A percentile compares a stretch with the other conserved stretches of the same genome.
Conservation (phyloP, 1,140 invertebrate species). For the Drosophila sturtevanti region DNA sequence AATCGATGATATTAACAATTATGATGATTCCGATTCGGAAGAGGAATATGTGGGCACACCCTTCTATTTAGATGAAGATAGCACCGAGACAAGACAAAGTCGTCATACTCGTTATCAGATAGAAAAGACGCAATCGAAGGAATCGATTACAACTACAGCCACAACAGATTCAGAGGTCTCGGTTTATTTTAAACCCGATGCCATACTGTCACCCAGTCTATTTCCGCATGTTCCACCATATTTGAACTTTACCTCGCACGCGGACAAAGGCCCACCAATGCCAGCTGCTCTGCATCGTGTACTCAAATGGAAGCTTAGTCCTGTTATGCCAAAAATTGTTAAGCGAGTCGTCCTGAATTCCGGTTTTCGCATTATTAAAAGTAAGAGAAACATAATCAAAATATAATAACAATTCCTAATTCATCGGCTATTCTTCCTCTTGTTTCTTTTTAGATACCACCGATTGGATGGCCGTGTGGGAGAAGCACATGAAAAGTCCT, state of each 20-base stretch:
- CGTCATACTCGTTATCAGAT: slow-evolving; percentile 60
- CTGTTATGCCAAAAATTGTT: slow-evolving; percentile 93
- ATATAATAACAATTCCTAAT: not conserved
- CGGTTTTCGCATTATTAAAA: slow-evolving; percentile 92
- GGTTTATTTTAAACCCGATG: slow-evolving; percentile 61
- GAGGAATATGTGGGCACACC: slow-evolving; percentile 73
- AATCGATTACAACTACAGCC: slow-evolving; percentile 42
- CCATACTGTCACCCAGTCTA: slow-evolving; percentile 87
- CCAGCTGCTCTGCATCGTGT: slow-evolving; percentile 89
- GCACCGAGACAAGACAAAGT: slow-evolving; percentile 64
- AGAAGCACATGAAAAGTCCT: slow-evolving; percentile 91
- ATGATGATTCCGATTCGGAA: slow-evolving; percentile 76
- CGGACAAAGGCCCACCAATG: slow-evolving; percentile 86
- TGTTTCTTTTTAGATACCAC: slow-evolving; percentile 84
- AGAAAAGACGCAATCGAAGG: slow-evolving; percentile 46
- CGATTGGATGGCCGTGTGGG: slow-evolving; percentile 92
- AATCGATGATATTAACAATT: slow-evolving; percentile 73
- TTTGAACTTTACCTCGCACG: slow-evolving; percentile 91
- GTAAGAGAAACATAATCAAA: slow-evolving; percentile 82
- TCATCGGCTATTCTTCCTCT: accelerated
- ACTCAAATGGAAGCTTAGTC: slow-evolving; percentile 95
- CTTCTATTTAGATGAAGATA: slow-evolving; percentile 67
- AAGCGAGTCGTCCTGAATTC: slow-evolving; percentile 93
- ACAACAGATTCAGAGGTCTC: slow-evolving; percentile 60
- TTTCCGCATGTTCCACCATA: slow-evolving; percentile 95